Evolutionary conservation across 2,797 vertebrate species (phyloP).

Genomic region (Oreortyx pictus): DNA sequence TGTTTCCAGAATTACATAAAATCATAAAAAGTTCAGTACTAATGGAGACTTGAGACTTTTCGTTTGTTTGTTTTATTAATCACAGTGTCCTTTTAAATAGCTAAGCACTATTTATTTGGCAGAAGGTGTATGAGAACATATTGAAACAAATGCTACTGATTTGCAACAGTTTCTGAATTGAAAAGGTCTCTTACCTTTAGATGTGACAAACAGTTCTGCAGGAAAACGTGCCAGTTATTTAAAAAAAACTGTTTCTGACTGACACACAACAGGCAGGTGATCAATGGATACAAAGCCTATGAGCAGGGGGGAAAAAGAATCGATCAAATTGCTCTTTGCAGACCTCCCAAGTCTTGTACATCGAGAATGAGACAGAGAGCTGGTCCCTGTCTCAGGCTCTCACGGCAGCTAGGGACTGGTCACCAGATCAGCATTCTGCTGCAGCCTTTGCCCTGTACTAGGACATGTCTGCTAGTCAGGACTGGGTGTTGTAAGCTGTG

Average conservation of each 20-base stretch:
- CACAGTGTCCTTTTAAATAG: constrained; percentile 63
- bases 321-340: constrained; percentile 56
- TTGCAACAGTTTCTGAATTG: constrained; percentile 46
- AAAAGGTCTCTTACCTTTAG: constrained; percentile 90
- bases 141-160: neutral
- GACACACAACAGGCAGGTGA: constrained; percentile 98
- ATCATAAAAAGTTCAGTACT: neutral
- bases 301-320: constrained; percentile 63
- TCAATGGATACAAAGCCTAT: constrained; percentile 96
- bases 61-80: neutral
- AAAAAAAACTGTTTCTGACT: constrained; percentile 99
- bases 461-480: rapidly evolving
- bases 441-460: neutral
- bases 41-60: neutral
- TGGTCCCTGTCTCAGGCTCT: neutral
- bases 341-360: neutral
- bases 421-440: rapidly evolving
- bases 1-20: neutral
- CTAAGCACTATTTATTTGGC: constrained; percentile 8
- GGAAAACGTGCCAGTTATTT: constrained; percentile 99
- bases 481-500: neutral
- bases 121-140: neutral
- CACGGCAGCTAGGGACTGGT: neutral
- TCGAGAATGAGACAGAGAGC: neutral
- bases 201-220: constrained; percentile 99